Base-by-base conservation (phyloP, 2,888 invertebrate species). In the Andrena haemorrhoa region DNA sequence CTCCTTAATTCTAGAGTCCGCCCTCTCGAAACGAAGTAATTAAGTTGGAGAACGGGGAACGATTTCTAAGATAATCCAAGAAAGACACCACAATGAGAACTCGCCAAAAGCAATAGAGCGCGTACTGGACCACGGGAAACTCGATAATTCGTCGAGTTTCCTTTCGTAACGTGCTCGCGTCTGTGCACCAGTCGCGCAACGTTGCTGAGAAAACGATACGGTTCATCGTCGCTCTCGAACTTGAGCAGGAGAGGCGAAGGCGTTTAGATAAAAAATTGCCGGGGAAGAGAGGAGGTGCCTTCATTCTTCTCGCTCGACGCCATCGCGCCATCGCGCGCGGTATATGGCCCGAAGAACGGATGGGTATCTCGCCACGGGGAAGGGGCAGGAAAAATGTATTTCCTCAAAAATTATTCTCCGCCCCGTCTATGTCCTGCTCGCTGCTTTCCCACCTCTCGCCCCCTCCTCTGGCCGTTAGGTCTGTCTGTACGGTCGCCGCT, bases 261-360 rank as follows among this genome's bases (percentile, higher is more conserved):
- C 86, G 84, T 88, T 89, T 83, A 88, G 90, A 88, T 90, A 90
- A 92, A 90, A 91, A 92, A 91, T 90, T 88, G 88, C 86, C 81
- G 77, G 82, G 75, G 88, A 64, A 68, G 61, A 47, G 51, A 84
- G 77, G 77, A 64, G 79, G 77, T 12, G 66, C 84, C 79, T 89
- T 88, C 88, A 87, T 90, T 88, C 79, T 85, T 78, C 82, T 68
- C 75, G 64, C 23, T 56, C 49, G 60, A 58, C 77, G 72, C 60
- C 72, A 60, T 51, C 65, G 71, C 72, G 68, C 79, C 85, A 80
- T 83, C 80, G 81, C 82, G 84, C 74, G 72, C 75, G 83, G 86
- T 87, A 89, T 92, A 91, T 89, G 89, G 88, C 84, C 82, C 89
- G 89, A 73, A 86, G 87, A 89, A 90, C 87, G 89, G 86, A 90